Evolutionary conservation across 2,113 vertebrate genomes (phyloP).

Genomic region (Motacilla tschutschensis): DNA sequence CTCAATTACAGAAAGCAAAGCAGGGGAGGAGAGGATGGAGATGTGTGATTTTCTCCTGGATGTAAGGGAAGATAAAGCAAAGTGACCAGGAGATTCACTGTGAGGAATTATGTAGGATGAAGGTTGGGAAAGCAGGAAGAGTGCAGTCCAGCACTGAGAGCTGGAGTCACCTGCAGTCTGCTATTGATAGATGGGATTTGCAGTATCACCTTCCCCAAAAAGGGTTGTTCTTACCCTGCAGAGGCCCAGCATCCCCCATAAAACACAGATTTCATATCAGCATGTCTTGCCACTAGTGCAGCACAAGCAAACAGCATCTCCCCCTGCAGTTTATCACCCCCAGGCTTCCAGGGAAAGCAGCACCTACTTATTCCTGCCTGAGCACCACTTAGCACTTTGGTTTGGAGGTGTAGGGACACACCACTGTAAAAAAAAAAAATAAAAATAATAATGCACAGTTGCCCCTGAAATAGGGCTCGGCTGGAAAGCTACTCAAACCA

Average conservation of each 20-base stretch:
- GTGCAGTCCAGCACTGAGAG: background rate
- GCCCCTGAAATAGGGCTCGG: background rate
- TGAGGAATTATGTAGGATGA: background rate
- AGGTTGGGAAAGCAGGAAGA: background rate
- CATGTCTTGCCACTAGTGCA: background rate
- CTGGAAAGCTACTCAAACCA: slow-evolving; percentile 46
- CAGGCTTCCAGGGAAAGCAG: background rate
- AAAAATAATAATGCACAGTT: background rate
- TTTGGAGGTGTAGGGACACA: background rate
- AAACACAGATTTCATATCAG: background rate
- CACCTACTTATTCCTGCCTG: background rate
- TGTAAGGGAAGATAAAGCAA: background rate
- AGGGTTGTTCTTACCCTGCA: background rate
- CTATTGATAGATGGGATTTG: background rate
- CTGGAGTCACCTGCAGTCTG: background rate
- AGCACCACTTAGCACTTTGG: background rate
- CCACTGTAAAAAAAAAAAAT: background rate
- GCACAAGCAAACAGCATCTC: background rate
- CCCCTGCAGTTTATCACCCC: background rate
- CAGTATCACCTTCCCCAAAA: background rate
- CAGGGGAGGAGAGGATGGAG: background rate
- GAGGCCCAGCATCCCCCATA: background rate
- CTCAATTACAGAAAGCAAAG: background rate
- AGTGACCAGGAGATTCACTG: background rate
- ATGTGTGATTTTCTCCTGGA: background rate